Base-by-base conservation (phyloP, 2,888 invertebrate genomes). In the Heliconius sara region DNA sequence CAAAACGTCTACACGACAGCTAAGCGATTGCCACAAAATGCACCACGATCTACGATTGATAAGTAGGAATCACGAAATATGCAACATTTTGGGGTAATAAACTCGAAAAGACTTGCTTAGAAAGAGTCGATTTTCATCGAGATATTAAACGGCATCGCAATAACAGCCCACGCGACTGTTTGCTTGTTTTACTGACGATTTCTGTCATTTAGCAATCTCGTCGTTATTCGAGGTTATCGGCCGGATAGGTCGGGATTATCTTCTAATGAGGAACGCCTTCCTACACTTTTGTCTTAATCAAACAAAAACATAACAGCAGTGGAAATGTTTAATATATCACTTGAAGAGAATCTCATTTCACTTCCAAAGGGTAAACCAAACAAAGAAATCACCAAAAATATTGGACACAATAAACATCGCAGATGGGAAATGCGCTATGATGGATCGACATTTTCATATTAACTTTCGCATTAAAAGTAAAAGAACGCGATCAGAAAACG, bases 401-500 rank as follows among this genome's bases (percentile, higher is more conserved):
- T 60, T 68, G 67, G 74, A 75, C 76, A 75, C 67, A 80, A 78
- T 72, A 80, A 80, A 76, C 60, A 68, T 63, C 67, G 52, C 67
- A 47, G 67, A 76, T 67, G 77, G 66, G 77, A 80, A 80, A 80
- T 68, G 75, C 75, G 67, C 72, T 76, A 76, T 73, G 79, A 76
- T 71, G 75, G 76, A 76, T 80, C 77, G 82, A 81, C 82, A 74
- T 81, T 79, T 79, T 79, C 81, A 77, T 80, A 82, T 78, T 79
- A 81, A 81, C 82, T 76, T 74, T 82, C 71, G 76, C 75, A 80
- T 78, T 75, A 79, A 83, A 81, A 79, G 81, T 78, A 80, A 81
- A 82, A 80, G 81, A 80, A 77, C 76, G 77, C 75, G 80, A 83
- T 80, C 82, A 82, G 80, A 83, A 86, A 85, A 83, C 83, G 84